A percentile compares a stretch with the other conserved stretches of the same genome.
These are phyloP conservation scores for Scatophagus argus DNA, from an alignment of 2,113 vertebrate genomes.

Conservation along the genomic window DNA sequence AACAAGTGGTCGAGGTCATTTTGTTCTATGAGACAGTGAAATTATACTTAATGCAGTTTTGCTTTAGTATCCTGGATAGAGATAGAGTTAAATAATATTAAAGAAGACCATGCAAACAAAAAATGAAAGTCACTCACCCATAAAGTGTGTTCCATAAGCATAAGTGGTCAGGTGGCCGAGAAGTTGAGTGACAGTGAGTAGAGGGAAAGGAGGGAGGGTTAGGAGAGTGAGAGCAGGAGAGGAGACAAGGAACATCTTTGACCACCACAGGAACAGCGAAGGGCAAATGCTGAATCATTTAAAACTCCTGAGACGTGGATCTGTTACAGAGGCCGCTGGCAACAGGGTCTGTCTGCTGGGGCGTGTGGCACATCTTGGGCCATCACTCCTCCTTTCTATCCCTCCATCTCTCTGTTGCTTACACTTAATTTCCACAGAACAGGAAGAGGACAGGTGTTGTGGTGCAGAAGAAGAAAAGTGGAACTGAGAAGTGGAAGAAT, in stretches of 20 bases:
- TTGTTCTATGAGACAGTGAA: background rate
- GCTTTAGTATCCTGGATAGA: background rate
- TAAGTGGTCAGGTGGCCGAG: background rate
- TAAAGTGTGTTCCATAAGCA: background rate
- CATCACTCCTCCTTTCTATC: conserved; percentile 49
- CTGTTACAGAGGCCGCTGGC: conserved; percentile 79
- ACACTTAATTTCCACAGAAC: conserved; percentile 51
- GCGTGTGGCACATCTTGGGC: conserved; percentile 55
- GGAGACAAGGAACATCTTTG: conserved; percentile 66
- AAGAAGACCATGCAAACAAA: background rate
- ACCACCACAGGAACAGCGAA: conserved; percentile 75
- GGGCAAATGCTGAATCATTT: conserved; percentile 85
- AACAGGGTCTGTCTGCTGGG: conserved; percentile 61
- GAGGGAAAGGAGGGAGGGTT: background rate
- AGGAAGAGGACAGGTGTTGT: conserved; percentile 30
- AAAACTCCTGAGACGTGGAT: conserved; percentile 83
- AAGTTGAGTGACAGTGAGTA: conserved; percentile 8
- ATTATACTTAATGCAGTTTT: background rate
- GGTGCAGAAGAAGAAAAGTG: conserved; percentile 14
- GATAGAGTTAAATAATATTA: background rate
- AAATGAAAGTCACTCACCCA: background rate
- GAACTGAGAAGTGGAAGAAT: background rate
- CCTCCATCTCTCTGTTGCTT: conserved; percentile 47
- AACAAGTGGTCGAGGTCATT: background rate
- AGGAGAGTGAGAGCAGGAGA: conserved; percentile 1